Base-by-base conservation (phyloP, 2,797 vertebrate species). In the Pteropus rufus region DNA sequence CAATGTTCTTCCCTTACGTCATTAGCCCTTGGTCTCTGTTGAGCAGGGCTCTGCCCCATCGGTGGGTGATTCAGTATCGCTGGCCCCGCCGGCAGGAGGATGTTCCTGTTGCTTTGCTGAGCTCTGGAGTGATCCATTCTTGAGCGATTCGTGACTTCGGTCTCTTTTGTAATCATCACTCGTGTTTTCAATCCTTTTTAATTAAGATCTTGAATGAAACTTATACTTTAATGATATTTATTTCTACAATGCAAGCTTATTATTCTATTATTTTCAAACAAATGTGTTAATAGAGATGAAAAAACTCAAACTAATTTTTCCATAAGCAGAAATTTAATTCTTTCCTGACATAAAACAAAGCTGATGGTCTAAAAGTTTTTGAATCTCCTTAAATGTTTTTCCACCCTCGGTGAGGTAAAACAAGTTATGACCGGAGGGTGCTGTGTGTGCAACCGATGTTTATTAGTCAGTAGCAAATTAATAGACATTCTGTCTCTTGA, bases 281-380 rank as follows among this genome's bases (percentile, higher is more conserved):
- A 54, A n/a, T 54, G 3, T 54, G n/a, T 67, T 89, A 52, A 2
- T 34, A 81, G 19, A 90, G 14, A 65, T 75, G 41, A 46, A 49
- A 86, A 85, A 93, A 70, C 31, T 31, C 54, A 79, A 92, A 10
- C n/a, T 64, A 44, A 41, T 89, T 72, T 67, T 77, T 85, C 60
- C 10, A 9, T 64, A 54, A 73, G 31, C 2, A 56, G 24, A 76
- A 88, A 67, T 75, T 52, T 76, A 52, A 54, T 70, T 91, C 87
- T 89, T 94, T 34, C 70, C 46, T 46, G 85, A 62, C 14, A 1
- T 36, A 83, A 54, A n/a, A 88, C 21, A 65, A 94, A 81, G 34
- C 75, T 70, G 21, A 54, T 54, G 5, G 5, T 88, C 49, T 84
- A 46, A 89, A 76, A 86, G 44, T 4, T 76, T 85, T 81, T 21